Percentiles rank a stretch among this genome's conserved stretches.
Conservation (phyloP, 2,888 invertebrate genomes). For the Caenorhabditis sp. region DNA sequence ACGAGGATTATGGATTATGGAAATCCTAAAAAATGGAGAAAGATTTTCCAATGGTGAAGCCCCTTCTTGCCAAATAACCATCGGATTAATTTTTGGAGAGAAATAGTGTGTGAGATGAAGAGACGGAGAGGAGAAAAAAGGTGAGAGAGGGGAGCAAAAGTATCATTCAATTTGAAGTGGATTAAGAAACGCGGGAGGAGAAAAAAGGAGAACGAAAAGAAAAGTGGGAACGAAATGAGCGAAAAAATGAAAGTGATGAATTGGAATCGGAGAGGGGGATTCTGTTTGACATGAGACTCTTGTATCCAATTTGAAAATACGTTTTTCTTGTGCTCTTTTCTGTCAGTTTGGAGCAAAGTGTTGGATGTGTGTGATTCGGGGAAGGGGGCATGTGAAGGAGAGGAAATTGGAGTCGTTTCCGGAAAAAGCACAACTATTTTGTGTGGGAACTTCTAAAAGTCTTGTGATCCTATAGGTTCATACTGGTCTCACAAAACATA, state of each 20-base stretch:
- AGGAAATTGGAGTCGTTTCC: constrained; percentile 45
- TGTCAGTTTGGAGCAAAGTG: neutral
- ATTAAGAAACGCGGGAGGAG: constrained; percentile 44
- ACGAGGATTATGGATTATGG: constrained; percentile 9
- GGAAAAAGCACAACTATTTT: neutral
- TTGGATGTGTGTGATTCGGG: neutral
- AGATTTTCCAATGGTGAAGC: constrained; percentile 15
- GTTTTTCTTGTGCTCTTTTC: constrained; percentile 5
- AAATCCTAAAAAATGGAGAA: constrained; percentile 15
- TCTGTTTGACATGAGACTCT: constrained; percentile 38
- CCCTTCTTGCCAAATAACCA: constrained; percentile 29
- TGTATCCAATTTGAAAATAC: constrained; percentile 36
- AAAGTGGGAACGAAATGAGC: constrained; percentile 5
- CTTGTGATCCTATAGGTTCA: neutral
- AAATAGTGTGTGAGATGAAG: constrained; percentile 27
- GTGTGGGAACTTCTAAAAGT: neutral
- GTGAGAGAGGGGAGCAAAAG: neutral
- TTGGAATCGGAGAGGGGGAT: neutral
- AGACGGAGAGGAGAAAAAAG: constrained; percentile 39
- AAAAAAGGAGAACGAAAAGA: neutral
- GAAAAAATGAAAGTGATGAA: constrained; percentile 9
- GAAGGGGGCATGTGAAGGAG: neutral
- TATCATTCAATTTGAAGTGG: constrained; percentile 60
- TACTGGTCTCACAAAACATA: too few species aligned
- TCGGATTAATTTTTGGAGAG: constrained; percentile 53